Evolutionary conservation across 2,113 vertebrate species (phyloP).

Genomic region (Scopus umbretta): DNA sequence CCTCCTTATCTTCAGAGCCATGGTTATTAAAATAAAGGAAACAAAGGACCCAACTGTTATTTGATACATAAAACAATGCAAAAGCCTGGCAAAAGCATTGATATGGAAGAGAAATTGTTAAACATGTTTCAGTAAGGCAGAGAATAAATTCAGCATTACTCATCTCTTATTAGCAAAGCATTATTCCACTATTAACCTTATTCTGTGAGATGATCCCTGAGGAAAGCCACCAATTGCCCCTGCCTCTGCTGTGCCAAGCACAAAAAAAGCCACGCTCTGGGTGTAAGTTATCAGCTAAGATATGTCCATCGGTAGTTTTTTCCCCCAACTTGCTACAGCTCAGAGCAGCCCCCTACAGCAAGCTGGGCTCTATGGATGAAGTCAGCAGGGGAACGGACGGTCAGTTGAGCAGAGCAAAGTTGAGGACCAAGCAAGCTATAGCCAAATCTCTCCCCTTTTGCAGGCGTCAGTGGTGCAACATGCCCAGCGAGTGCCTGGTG

Average conservation of each 20-base stretch:
- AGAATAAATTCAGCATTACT: neutral
- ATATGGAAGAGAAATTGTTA: neutral
- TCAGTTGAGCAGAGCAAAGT: neutral
- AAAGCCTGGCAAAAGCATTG: neutral
- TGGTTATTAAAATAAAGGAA: neutral
- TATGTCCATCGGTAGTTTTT: neutral
- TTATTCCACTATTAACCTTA: neutral
- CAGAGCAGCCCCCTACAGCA: neutral
- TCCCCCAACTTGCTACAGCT: neutral
- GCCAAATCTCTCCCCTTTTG: neutral
- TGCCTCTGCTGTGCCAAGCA: neutral
- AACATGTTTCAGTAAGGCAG: neutral
- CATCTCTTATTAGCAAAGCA: neutral
- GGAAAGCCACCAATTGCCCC: neutral
- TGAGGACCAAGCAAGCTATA: neutral
- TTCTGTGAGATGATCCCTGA: neutral
- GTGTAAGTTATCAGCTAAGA: neutral
- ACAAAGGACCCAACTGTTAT: neutral
- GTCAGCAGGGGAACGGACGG: neutral
- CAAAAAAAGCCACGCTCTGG: neutral
- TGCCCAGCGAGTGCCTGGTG: fast-evolving
- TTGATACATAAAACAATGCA: neutral
- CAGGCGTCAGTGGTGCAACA: neutral
- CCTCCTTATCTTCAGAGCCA: neutral
- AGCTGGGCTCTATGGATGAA: neutral